Evolutionary conservation across 2,888 invertebrate species (phyloP).

Genomic region (Pristionchus japonicus): DNA sequence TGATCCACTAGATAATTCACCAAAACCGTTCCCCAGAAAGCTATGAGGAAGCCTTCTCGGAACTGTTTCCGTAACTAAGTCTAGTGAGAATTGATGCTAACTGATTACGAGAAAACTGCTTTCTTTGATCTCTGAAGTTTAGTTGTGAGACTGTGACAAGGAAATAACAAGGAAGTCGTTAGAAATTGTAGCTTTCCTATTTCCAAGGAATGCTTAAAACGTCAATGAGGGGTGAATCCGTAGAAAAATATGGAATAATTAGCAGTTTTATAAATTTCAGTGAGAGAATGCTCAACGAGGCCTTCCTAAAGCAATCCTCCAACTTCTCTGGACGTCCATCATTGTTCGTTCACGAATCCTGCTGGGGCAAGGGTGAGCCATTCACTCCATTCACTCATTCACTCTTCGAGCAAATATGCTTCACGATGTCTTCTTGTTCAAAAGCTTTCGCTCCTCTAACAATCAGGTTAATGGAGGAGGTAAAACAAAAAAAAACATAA

Average conservation of each 20-base stretch:
- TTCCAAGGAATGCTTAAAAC: too few species aligned
- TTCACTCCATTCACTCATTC: background rate
- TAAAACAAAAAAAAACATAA: background rate
- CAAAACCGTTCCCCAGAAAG: too few species aligned
- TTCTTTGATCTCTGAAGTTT: too few species aligned
- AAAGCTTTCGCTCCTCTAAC: background rate
- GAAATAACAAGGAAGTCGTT: too few species aligned
- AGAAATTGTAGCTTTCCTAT: too few species aligned
- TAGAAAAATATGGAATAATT: background rate
- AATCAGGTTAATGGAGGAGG: background rate
- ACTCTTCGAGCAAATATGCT: background rate
- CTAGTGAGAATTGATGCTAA: too few species aligned
- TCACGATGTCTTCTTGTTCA: background rate
- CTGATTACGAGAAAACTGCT: too few species aligned
- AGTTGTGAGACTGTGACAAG: too few species aligned
- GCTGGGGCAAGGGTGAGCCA: constrained; percentile 44
- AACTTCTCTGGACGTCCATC: constrained; percentile 49
- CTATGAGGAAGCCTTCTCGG: too few species aligned
- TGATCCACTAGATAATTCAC: too few species aligned
- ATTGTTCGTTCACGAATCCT: constrained; percentile 48
- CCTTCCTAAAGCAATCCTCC: constrained; percentile 37
- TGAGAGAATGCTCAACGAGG: constrained; percentile 21
- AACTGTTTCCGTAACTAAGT: too few species aligned
- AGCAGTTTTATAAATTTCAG: background rate
- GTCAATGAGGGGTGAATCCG: too few species aligned